Evolutionary conservation across 2,113 vertebrate species (phyloP).

Genomic region (Poeciliopsis turrubarensis): DNA sequence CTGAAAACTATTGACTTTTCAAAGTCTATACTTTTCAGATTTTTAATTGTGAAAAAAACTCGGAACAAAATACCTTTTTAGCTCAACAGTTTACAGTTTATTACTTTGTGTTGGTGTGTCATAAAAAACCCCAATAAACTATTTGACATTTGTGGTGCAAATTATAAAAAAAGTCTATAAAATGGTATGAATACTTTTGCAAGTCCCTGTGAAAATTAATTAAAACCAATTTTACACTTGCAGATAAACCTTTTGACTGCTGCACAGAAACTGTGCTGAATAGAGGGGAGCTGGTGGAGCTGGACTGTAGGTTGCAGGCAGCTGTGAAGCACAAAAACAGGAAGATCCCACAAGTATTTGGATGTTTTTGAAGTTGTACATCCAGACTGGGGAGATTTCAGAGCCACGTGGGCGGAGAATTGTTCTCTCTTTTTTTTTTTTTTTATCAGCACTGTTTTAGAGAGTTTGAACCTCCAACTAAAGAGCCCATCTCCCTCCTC

Average conservation of each 20-base stretch:
- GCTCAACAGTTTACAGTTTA: neutral
- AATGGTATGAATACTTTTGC: neutral
- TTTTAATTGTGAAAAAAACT: neutral
- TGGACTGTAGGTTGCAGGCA: neutral
- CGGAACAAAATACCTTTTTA: neutral
- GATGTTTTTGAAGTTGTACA: constrained; percentile 31
- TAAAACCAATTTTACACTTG: neutral
- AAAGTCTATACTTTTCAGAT: too few species aligned
- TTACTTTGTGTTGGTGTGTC: neutral
- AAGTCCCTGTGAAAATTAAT: neutral
- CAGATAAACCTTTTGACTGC: constrained; percentile 13
- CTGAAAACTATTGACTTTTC: too few species aligned
- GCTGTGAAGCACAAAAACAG: constrained; percentile 1
- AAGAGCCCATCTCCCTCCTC: constrained; percentile 9
- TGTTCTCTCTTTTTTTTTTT: constrained; percentile 16
- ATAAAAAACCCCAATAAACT: too few species aligned
- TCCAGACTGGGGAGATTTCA: constrained; percentile 18
- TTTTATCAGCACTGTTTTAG: constrained; percentile 33
- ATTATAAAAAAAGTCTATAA: neutral
- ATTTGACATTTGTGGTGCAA: neutral
- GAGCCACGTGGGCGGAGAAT: constrained; percentile 9
- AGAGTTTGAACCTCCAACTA: constrained; percentile 20
- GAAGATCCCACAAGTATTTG: constrained; percentile 11
- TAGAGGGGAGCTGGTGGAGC: neutral
- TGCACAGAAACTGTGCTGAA: constrained; percentile 14